Evolutionary conservation across 1,140 invertebrate genomes (phyloP).

Genomic region (Drosophila aff.): DNA sequence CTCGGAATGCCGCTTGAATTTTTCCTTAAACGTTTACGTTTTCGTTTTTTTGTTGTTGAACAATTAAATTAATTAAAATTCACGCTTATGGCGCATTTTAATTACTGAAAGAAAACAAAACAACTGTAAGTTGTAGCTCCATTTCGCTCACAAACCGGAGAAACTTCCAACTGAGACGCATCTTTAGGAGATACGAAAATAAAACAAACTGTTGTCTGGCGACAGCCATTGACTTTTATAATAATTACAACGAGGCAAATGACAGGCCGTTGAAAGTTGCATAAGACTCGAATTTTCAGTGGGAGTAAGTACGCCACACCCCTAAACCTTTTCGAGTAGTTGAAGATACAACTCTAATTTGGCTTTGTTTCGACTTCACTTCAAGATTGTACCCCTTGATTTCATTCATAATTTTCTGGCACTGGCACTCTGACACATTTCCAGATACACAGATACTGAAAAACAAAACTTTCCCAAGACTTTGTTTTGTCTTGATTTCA

Average conservation of each 20-base stretch:
- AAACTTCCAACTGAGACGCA: conserved; percentile 52
- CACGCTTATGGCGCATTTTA: conserved; percentile 79
- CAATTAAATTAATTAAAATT: conserved; percentile 78
- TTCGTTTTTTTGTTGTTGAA: conserved; percentile 10
- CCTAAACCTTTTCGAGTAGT: conserved; percentile 34
- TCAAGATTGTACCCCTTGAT: conserved; percentile 40
- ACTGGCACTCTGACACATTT: conserved; percentile 71
- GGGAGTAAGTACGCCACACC: conserved; percentile 5
- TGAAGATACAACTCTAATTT: conserved; percentile 42
- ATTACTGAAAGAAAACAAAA: conserved; percentile 50
- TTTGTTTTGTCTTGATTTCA: conserved; percentile 36
- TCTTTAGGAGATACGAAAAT: conserved; percentile 35
- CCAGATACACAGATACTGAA: conserved; percentile 40
- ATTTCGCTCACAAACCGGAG: conserved; percentile 38
- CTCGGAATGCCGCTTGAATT: conserved; percentile 33
- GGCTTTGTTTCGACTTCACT: conserved; percentile 32
- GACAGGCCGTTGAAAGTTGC: conserved; percentile 17
- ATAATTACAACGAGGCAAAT: conserved; percentile 19
- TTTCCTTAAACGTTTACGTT: conserved; percentile 38
- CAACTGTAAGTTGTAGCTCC: conserved; percentile 44
- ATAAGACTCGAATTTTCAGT: conserved; percentile 10
- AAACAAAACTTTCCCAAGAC: conserved; percentile 65
- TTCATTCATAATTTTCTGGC: conserved; percentile 59
- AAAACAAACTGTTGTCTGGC: conserved; percentile 6
- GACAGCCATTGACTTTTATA: conserved; percentile 18